phyloP scores from a whole-genome alignment of 2,888 invertebrate genomes.

The Archips xylosteana region DNA sequence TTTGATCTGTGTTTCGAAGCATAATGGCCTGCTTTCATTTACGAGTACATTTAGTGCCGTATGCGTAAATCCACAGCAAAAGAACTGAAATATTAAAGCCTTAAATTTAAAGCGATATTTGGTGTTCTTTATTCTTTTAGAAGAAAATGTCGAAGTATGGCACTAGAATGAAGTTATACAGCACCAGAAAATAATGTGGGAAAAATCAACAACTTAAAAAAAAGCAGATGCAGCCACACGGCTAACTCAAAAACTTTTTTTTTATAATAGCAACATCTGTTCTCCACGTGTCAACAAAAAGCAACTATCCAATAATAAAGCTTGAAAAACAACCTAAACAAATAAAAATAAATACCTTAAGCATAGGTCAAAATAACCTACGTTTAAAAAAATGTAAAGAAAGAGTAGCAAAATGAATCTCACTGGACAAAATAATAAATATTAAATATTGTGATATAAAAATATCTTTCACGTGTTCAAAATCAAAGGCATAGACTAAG shows the following conservation, averaged over 20 bases:
- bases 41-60: conserved; percentile 8
- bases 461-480: conserved; percentile 28
- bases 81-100: conserved; percentile 42
- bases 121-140: conserved; percentile 32
- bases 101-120: conserved; percentile 42
- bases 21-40: not conserved
- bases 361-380: conserved; percentile 36
- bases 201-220: conserved; percentile 18
- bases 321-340: conserved; percentile 42
- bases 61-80: conserved; percentile 22
- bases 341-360: conserved; percentile 46
- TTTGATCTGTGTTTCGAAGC: not conserved
- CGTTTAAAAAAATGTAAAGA: conserved; percentile 44
- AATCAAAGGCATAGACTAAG: conserved; percentile 10
- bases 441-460: conserved; percentile 43
- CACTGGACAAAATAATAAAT: conserved; percentile 44
- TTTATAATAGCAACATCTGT: conserved; percentile 7
- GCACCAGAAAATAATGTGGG: conserved; percentile 26
- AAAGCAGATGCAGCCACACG: not conserved
- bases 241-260: not conserved
- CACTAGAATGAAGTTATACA: conserved; percentile 30
- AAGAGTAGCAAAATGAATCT: conserved; percentile 41
- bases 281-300: conserved; percentile 20
- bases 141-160: conserved; percentile 39
- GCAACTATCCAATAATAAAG: conserved; percentile 38